A percentile compares a stretch with the other conserved stretches of the same genome.
These are phyloP conservation scores for Xenopus laevis DNA, from an alignment of 2,113 vertebrate species.

Conservation along the genomic window DNA sequence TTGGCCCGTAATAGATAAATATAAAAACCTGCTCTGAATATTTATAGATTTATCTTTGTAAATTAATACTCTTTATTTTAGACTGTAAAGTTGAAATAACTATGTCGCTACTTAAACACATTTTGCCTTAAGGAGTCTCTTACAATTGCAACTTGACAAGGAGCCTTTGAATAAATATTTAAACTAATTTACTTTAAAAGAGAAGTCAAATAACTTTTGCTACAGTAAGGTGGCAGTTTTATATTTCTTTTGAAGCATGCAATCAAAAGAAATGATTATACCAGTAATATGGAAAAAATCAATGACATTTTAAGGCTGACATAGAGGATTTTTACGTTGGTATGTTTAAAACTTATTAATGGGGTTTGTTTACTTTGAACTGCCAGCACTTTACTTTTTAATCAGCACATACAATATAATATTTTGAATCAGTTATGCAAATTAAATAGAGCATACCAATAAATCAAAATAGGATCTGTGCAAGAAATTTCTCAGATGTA, in stretches of 20 bases:
- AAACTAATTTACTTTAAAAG: slow-evolving; percentile 71
- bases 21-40: slow-evolving; percentile 33
- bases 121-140: slow-evolving; percentile 72
- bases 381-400: background rate
- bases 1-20: slow-evolving; percentile 16
- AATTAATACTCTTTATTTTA: slow-evolving; percentile 58
- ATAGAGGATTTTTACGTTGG: background rate
- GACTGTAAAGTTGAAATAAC: slow-evolving; percentile 55
- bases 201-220: slow-evolving; percentile 68
- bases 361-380: background rate
- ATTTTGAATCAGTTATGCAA: background rate
- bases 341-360: background rate
- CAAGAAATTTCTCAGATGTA: too few species aligned
- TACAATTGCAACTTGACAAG: slow-evolving; percentile 71
- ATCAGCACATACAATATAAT: background rate
- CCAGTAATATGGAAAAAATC: slow-evolving; percentile 7
- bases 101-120: slow-evolving; percentile 58
- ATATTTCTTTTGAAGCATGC: slow-evolving; percentile 60
- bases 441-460: background rate
- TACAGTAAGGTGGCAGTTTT: slow-evolving; percentile 71
- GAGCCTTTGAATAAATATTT: slow-evolving; percentile 74
- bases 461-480: background rate
- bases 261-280: slow-evolving; percentile 37
- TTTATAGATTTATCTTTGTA: slow-evolving; percentile 50
- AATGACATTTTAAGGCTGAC: slow-evolving; percentile 25